Percentiles rank a stretch among this genome's conserved stretches.
Evolutionary conservation across 2,113 vertebrate species (phyloP).

Genomic region (Zosterops hypoxanthus): DNA sequence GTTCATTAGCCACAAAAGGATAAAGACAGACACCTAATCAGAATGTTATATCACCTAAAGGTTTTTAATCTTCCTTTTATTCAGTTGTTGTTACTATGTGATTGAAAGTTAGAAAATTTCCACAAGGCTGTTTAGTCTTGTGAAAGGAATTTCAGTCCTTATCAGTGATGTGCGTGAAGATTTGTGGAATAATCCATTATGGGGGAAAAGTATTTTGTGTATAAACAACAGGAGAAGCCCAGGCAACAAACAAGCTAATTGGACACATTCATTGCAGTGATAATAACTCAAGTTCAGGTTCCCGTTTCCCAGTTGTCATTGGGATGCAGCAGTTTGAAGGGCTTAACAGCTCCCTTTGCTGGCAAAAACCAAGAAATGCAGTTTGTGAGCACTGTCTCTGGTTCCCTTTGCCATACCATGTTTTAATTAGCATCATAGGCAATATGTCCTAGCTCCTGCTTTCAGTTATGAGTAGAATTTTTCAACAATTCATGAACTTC

Average conservation of each 20-base stretch:
- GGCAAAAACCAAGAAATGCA: conserved; percentile 11
- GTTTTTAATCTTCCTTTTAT: not conserved
- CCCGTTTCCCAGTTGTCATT: fast-evolving
- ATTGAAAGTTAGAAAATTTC: not conserved
- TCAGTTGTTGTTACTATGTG: not conserved
- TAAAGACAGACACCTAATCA: not conserved
- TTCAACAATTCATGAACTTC: not conserved
- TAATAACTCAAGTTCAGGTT: not conserved
- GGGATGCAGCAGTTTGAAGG: not conserved
- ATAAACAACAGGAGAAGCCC: not conserved
- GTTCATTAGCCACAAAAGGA: not conserved
- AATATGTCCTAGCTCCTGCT: not conserved
- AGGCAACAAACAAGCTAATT: not conserved
- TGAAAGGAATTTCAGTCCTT: not conserved
- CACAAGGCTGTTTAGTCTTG: not conserved
- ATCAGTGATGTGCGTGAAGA: not conserved
- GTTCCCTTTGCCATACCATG: fast-evolving
- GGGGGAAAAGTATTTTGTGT: not conserved
- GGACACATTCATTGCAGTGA: not conserved
- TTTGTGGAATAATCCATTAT: not conserved
- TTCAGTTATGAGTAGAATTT: not conserved
- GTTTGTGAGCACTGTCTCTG: not conserved
- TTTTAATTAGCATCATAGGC: not conserved
- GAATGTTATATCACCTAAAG: not conserved
- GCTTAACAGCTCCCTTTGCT: conserved; percentile 49